Percentiles rank a stretch among this genome's conserved stretches.
These are phyloP conservation scores for Microctonus hyperodae DNA, from an alignment of 2,888 invertebrate genomes.

Conservation along the genomic window DNA sequence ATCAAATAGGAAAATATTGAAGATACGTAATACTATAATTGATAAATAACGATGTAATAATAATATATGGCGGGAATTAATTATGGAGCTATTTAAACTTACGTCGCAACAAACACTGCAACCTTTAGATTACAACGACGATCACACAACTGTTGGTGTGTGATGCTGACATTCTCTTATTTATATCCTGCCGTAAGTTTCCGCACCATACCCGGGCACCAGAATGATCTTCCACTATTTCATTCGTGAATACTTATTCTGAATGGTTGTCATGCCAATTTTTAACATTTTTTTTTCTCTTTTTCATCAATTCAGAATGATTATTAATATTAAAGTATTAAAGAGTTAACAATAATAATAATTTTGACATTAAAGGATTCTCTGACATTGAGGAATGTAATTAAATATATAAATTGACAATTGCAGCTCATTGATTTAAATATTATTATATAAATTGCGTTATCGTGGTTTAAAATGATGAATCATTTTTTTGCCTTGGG, in stretches of 20 bases:
- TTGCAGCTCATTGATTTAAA: neutral
- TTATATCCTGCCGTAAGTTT: constrained; percentile 43
- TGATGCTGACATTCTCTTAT: constrained; percentile 43
- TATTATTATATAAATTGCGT: neutral
- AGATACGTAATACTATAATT: constrained; percentile 1
- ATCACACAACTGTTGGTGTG: constrained; percentile 44
- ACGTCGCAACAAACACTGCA: neutral
- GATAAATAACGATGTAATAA: neutral
- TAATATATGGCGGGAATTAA: neutral
- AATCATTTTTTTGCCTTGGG: neutral
- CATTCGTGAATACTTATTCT: constrained; percentile 7
- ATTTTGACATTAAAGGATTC: neutral
- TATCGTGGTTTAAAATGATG: neutral
- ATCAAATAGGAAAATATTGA: neutral
- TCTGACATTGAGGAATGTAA: neutral
- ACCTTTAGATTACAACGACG: constrained; percentile 35
- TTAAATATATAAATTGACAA: neutral
- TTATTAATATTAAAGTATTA: too few species aligned
- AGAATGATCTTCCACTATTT: neutral
- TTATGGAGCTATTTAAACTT: constrained; percentile 7
- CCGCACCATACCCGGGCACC: constrained; percentile 12
- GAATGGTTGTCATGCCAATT: neutral
- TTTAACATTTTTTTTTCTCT: neutral
- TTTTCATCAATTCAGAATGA: neutral
- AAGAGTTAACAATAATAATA: neutral